A percentile compares a stretch with the other conserved stretches of the same genome.
phyloP scores from a whole-genome alignment of 2,113 vertebrate species.

The Loxodonta africana region DNA sequence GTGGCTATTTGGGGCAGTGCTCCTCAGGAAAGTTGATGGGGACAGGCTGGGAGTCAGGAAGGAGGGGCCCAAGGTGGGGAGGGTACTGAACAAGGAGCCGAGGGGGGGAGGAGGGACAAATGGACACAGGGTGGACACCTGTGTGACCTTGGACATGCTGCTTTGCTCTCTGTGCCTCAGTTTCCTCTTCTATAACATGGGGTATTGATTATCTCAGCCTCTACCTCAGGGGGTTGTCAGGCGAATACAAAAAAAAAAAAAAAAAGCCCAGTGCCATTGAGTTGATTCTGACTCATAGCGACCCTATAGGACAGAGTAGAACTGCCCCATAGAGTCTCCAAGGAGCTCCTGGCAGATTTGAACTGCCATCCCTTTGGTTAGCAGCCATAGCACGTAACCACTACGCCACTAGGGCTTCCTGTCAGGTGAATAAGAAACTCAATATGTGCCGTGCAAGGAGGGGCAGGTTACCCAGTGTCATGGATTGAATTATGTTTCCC shows the following conservation, averaged over 20 bases:
- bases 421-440: background rate
- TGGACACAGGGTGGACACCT: background rate
- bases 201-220: background rate
- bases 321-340: no score
- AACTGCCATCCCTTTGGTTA: no score
- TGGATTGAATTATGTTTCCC: no score
- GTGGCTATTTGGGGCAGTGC: background rate
- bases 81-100: background rate
- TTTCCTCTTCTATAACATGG: background rate
- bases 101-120: background rate
- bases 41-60: background rate
- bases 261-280: no score
- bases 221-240: background rate
- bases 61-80: background rate
- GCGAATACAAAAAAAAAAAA: no score
- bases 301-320: no score
- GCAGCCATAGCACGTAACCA: no score
- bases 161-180: background rate
- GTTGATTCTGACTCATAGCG: no score
- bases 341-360: no score
- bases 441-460: background rate
- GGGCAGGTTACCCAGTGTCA: no score
- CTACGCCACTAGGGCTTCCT: no score
- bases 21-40: background rate
- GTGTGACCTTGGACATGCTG: background rate